These are phyloP conservation scores for Coregonus clupeaformis DNA, from an alignment of 2,113 vertebrate genomes.

Conservation along the genomic window DNA sequence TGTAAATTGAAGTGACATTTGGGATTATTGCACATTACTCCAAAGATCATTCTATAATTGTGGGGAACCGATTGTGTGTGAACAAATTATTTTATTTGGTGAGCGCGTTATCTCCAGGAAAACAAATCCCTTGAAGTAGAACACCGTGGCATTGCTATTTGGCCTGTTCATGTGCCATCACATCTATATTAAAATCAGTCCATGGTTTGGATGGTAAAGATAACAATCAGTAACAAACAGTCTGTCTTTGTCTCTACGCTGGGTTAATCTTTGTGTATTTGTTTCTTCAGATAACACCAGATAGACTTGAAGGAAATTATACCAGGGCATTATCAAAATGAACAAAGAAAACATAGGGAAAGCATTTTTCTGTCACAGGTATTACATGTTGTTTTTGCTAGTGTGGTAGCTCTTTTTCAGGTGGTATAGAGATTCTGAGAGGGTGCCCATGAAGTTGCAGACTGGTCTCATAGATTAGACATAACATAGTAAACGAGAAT, in stretches of 20 bases:
- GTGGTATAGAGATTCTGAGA: conserved; percentile 28
- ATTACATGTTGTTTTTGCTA: conserved; percentile 20
- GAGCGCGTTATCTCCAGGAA: background rate
- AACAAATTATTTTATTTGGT: too few species aligned
- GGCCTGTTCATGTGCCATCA: conserved; percentile 29
- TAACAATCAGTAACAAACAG: conserved; percentile 58
- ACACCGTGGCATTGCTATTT: conserved; percentile 26
- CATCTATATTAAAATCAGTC: conserved; percentile 79
- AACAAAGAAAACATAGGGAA: conserved; percentile 33
- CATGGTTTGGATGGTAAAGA: conserved; percentile 49
- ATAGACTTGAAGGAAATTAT: conserved; percentile 68
- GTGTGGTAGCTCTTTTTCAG: conserved; percentile 7
- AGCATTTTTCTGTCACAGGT: conserved; percentile 13
- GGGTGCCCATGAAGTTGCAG: too few species aligned
- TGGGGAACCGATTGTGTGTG: too few species aligned
- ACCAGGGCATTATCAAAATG: conserved; percentile 45
- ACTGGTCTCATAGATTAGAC: too few species aligned
- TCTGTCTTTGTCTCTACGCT: conserved; percentile 53
- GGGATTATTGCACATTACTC: too few species aligned
- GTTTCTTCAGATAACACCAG: conserved; percentile 57
- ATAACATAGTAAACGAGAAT: too few species aligned
- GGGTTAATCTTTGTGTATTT: conserved; percentile 55
- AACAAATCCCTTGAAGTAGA: background rate
- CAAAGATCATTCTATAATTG: too few species aligned
- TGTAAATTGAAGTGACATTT: too few species aligned